Evolutionary conservation across 30 jellyfish, hydroid and myxozoan species (phyloP).

Genomic region (Nemopilema nomurai): DNA sequence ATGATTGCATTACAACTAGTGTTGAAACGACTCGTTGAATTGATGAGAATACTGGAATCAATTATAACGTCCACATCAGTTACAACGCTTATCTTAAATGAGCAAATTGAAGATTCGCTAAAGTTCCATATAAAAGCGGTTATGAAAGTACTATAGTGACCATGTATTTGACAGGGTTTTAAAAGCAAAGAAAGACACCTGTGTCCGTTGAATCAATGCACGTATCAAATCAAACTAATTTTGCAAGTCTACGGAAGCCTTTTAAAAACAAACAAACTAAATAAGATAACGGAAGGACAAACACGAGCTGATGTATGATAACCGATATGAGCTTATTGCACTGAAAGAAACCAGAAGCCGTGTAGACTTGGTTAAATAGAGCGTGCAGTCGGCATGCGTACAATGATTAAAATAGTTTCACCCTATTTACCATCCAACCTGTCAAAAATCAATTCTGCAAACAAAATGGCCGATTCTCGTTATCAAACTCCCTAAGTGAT

Average conservation of each 20-base stretch:
- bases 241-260: not conserved
- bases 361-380: not conserved
- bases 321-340: not conserved
- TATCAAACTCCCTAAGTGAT: not conserved
- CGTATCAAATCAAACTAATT: not conserved
- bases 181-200: no score
- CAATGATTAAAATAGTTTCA: not conserved
- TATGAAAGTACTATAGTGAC: no score
- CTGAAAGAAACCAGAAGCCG: not conserved
- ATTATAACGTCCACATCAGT: no score
- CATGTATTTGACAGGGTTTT: no score
- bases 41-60: no score
- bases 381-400: not conserved
- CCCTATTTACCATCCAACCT: not conserved
- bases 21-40: no score
- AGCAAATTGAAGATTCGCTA: no score
- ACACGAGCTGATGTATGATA: not conserved
- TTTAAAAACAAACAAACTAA: not conserved
- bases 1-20: no score
- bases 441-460: not conserved
- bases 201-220: not conserved
- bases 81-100: no score
- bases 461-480: not conserved
- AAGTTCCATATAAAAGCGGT: no score
- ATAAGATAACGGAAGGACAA: not conserved